Evolutionary conservation across 2,888 invertebrate genomes (phyloP).

Genomic region (Dicranocentrus wangi): DNA sequence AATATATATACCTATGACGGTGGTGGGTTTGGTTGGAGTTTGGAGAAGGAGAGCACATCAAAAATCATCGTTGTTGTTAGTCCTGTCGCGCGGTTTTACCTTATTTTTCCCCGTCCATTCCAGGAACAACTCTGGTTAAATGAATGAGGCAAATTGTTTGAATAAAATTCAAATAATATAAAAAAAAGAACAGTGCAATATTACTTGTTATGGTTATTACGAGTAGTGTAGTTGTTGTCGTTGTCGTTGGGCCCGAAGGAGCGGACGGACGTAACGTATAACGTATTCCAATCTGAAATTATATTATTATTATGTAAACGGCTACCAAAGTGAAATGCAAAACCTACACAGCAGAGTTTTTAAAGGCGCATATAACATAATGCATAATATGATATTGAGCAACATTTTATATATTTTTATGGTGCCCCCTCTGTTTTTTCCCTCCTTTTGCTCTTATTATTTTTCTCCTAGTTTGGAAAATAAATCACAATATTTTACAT

Average conservation of each 20-base stretch:
- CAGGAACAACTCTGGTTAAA: constrained; percentile 9
- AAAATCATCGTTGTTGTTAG: constrained; percentile 49
- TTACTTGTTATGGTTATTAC: constrained; percentile 47
- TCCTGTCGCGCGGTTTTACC: constrained; percentile 7
- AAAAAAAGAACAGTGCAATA: constrained; percentile 45
- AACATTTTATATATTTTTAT: constrained; percentile 12
- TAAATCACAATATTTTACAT: constrained; percentile 44
- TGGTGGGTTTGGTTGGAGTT: too few relatives aligned
- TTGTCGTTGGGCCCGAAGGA: too few relatives aligned
- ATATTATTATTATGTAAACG: too few relatives aligned
- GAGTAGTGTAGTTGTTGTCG: too few relatives aligned
- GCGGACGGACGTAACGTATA: too few relatives aligned
- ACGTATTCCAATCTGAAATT: too few relatives aligned
- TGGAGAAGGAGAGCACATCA: constrained; percentile 17
- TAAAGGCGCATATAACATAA: constrained; percentile 6
- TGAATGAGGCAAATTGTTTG: constrained; percentile 34
- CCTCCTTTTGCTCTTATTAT: constrained; percentile 8
- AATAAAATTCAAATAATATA: constrained; percentile 46
- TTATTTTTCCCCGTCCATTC: constrained; percentile 18
- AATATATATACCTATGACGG: not conserved
- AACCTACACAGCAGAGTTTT: constrained; percentile 40
- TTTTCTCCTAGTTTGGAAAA: constrained; percentile 51
- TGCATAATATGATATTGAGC: constrained; percentile 22
- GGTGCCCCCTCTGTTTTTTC: not conserved
- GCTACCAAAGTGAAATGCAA: constrained; percentile 43